Conservation (phyloP, 2,888 invertebrate species). For the Alsophila aescularia region DNA sequence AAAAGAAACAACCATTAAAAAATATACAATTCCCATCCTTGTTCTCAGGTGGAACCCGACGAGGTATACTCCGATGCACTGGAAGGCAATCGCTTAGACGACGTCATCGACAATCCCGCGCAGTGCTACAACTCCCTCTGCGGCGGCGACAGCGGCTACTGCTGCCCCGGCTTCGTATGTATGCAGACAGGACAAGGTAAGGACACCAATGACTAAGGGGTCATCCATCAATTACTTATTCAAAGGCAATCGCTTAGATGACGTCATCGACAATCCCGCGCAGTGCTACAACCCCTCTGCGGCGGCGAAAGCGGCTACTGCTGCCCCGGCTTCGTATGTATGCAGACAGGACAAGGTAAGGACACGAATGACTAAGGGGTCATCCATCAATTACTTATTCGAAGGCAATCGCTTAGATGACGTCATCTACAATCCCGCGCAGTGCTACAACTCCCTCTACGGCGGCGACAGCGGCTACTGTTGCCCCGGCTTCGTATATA, state of each 20-base stretch:
- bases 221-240: no score
- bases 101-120: constrained; percentile 84
- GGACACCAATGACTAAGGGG: no score
- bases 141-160: constrained; percentile 91
- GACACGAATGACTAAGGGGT: no score
- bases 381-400: no score
- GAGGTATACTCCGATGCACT: constrained; percentile 73
- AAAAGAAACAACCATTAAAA: neutral
- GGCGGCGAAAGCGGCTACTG: constrained; percentile 92
- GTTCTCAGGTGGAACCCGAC: constrained; percentile 65
- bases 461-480: constrained; percentile 92
- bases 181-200: constrained; percentile 65
- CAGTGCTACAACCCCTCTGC: constrained; percentile 91
- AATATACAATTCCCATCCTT: neutral
- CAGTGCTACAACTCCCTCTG: constrained; percentile 92
- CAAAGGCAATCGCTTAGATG: constrained; percentile 81
- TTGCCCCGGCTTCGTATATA: constrained; percentile 91
- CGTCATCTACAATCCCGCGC: constrained; percentile 84
- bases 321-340: constrained; percentile 91
- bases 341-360: constrained; percentile 65
- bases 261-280: constrained; percentile 84
- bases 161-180: constrained; percentile 93
- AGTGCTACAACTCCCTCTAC: constrained; percentile 91
- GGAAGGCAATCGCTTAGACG: constrained; percentile 80
- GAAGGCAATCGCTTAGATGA: constrained; percentile 82